Percentiles rank a stretch among this genome's conserved stretches.
Evolutionary conservation across 2,113 vertebrate species (phyloP).

Genomic region (Xenopus laevis): DNA sequence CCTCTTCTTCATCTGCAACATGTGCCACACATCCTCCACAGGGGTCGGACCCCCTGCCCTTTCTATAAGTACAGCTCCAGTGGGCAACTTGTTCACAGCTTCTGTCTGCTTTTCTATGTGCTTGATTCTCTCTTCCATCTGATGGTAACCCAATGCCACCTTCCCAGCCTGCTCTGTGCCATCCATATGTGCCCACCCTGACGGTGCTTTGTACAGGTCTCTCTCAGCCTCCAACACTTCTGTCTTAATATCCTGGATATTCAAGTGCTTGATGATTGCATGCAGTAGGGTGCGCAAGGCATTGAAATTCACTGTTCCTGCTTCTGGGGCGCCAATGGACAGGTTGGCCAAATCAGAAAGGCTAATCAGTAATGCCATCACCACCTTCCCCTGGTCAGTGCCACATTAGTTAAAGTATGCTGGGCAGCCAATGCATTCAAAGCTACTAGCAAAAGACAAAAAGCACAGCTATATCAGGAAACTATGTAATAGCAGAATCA

Average conservation of each 20-base stretch:
- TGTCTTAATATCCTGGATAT: constrained; percentile 51
- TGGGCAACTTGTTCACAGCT: constrained; percentile 48
- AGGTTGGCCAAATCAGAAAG: constrained; percentile 68
- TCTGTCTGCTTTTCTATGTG: constrained; percentile 31
- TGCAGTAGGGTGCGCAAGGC: constrained; percentile 68
- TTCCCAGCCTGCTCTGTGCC: neutral
- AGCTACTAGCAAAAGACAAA: too few relatives aligned
- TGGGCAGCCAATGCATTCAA: too few relatives aligned
- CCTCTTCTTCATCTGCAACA: constrained; percentile 45
- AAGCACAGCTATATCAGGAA: too few relatives aligned
- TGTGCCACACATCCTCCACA: constrained; percentile 41
- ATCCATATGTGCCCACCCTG: neutral
- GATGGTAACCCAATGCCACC: neutral
- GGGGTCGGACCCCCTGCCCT: neutral
- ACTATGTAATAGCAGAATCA: too few relatives aligned
- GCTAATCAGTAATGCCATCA: constrained; percentile 42
- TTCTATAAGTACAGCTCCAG: constrained; percentile 41
- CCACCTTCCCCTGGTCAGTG: too few relatives aligned
- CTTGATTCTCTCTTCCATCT: constrained; percentile 34
- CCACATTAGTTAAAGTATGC: too few relatives aligned
- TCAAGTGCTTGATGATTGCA: constrained; percentile 62
- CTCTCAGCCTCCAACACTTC: constrained; percentile 42
- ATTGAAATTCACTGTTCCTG: constrained; percentile 66
- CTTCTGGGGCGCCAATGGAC: constrained; percentile 68
- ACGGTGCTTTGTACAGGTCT: neutral